These are phyloP conservation scores for Emys orbicularis DNA, from an alignment of 2,797 vertebrate genomes.

Conservation along the genomic window DNA sequence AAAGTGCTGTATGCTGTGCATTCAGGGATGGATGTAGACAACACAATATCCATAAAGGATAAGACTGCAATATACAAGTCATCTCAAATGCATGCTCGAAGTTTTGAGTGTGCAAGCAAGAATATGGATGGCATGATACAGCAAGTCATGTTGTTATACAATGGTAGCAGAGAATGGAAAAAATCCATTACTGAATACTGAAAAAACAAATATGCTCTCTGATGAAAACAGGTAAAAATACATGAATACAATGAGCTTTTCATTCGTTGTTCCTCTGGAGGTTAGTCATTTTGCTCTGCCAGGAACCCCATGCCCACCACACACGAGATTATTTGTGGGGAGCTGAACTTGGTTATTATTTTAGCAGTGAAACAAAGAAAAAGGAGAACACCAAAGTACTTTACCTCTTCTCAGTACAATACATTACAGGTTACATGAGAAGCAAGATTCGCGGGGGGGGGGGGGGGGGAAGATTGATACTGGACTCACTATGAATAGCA, in stretches of 20 bases:
- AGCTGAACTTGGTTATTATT: background rate
- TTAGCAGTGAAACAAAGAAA: background rate
- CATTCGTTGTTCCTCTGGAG: background rate
- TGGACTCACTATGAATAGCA: background rate
- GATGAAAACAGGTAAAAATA: background rate
- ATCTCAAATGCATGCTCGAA: background rate
- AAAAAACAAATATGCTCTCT: background rate
- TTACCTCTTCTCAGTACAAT: conserved; percentile 36
- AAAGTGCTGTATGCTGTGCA: background rate
- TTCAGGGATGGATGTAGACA: background rate
- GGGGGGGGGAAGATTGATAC: conserved; percentile 47
- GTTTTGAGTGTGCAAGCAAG: background rate
- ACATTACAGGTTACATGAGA: background rate
- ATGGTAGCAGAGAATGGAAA: background rate
- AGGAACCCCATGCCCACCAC: background rate
- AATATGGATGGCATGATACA: conserved; percentile 7
- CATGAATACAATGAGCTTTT: rapidly evolving
- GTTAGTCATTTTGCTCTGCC: background rate
- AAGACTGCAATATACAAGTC: background rate
- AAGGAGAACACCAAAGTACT: background rate
- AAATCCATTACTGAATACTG: background rate
- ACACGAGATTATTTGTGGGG: background rate
- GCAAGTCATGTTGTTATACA: background rate
- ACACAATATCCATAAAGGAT: conserved; percentile 11
- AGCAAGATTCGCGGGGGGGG: too few species aligned